Evolutionary conservation across 2,888 invertebrate species (phyloP).

Genomic region (Pyrrhia umbra): DNA sequence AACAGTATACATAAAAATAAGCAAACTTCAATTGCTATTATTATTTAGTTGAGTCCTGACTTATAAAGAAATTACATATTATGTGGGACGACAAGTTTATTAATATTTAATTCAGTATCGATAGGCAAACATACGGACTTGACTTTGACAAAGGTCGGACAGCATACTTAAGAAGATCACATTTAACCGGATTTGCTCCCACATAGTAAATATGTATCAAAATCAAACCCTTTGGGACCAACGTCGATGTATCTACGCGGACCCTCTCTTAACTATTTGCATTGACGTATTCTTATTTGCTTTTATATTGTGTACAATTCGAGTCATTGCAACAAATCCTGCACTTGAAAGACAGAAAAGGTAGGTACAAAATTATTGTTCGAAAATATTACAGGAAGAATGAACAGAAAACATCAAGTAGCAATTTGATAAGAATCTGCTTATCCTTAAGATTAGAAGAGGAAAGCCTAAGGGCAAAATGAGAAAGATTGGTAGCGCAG

Average conservation of each 20-base stretch:
- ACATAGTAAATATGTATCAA: constrained; percentile 47
- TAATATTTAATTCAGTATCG: constrained; percentile 57
- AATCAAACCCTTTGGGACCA: constrained; percentile 43
- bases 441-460: too few relatives aligned
- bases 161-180: constrained; percentile 60
- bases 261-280: constrained; percentile 5
- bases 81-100: constrained; percentile 34
- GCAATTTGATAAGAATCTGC: too few relatives aligned
- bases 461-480: too few relatives aligned
- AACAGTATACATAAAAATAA: neutral
- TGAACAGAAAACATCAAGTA: too few relatives aligned
- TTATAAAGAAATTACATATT: constrained; percentile 21
- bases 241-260: constrained; percentile 8
- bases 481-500: too few relatives aligned
- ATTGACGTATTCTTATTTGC: constrained; percentile 9
- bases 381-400: too few relatives aligned
- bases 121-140: constrained; percentile 30
- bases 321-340: too few relatives aligned
- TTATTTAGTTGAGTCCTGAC: neutral
- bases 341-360: too few relatives aligned
- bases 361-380: too few relatives aligned
- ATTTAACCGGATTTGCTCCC: constrained; percentile 50
- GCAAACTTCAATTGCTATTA: too few relatives aligned
- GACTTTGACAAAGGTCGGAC: constrained; percentile 65
- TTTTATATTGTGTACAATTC: constrained; percentile 6